These are phyloP conservation scores for Anagyrus pseudococci DNA, from an alignment of 2,888 invertebrate genomes.

Conservation along the genomic window DNA sequence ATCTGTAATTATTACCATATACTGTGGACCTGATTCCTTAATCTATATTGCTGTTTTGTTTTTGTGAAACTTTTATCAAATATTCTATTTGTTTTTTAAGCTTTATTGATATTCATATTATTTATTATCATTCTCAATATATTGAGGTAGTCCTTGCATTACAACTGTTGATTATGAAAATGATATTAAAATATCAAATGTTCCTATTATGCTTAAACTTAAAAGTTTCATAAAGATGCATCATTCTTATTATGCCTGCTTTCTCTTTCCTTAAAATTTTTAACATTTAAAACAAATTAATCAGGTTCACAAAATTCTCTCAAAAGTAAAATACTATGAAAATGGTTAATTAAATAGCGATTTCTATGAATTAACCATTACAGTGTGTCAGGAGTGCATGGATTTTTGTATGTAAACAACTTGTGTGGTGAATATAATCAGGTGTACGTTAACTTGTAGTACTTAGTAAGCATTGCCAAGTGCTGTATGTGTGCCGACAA, in stretches of 20 bases:
- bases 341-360: conserved; percentile 38
- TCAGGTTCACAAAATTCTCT: conserved; percentile 42
- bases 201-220: conserved; percentile 6
- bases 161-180: too few species aligned
- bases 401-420: conserved; percentile 54
- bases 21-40: conserved; percentile 36
- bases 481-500: conserved; percentile 63
- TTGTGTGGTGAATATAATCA: conserved; percentile 59
- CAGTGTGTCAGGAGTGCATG: conserved; percentile 57
- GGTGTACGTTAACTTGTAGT: conserved; percentile 57
- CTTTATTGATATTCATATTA: too few species aligned
- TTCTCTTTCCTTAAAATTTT: conserved; percentile 25
- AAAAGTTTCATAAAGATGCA: conserved; percentile 30
- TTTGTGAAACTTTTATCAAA: conserved; percentile 19
- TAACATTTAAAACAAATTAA: conserved; percentile 21
- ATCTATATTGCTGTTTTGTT: conserved; percentile 12
- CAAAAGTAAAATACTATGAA: conserved; percentile 25
- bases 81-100: background rate
- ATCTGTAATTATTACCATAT: conserved; percentile 35
- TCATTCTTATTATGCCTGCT: conserved; percentile 23
- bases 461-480: conserved; percentile 61
- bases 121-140: too few species aligned
- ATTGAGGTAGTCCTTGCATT: too few species aligned
- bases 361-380: conserved; percentile 42
- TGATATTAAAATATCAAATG: background rate